A percentile compares a stretch with the other conserved stretches of the same genome.
Evolutionary conservation across 2,888 invertebrate genomes (phyloP).

Genomic region (Habroteleia sp.): DNA sequence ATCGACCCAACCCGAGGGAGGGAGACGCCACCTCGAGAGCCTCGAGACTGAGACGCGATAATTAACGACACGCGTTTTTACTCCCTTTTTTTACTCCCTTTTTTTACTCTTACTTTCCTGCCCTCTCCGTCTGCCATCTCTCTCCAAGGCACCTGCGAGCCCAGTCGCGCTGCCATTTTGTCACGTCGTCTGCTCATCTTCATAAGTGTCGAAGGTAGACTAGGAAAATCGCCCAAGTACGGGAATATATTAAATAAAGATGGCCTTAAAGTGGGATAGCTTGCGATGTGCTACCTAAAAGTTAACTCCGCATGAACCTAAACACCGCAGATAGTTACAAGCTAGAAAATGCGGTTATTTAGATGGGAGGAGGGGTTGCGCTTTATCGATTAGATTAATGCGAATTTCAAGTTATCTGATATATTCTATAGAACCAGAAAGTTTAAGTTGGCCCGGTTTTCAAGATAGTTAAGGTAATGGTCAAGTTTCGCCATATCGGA

Average conservation of each 20-base stretch:
- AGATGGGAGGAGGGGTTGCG: no score
- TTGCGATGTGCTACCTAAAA: no score
- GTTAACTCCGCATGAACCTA: no score
- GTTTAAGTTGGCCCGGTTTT: no score
- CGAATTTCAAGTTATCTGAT: no score
- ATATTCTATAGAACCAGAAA: no score
- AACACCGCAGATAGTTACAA: no score
- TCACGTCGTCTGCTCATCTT: slow-evolving; percentile 27
- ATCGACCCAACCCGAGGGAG: background rate
- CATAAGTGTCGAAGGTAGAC: slow-evolving; percentile 14
- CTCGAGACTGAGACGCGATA: slow-evolving; percentile 58
- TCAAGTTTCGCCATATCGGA: no score
- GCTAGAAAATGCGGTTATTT: no score
- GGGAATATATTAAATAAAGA: slow-evolving; percentile 1
- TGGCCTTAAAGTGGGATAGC: slow-evolving; percentile 5
- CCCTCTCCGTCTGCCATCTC: slow-evolving; percentile 1
- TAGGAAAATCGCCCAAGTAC: background rate
- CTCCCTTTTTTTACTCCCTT: slow-evolving; percentile 21
- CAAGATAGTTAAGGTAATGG: no score
- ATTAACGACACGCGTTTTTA: slow-evolving; percentile 56
- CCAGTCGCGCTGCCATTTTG: slow-evolving; percentile 30
- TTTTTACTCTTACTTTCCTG: slow-evolving; percentile 25
- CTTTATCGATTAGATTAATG: no score
- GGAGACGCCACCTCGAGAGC: slow-evolving; percentile 39
- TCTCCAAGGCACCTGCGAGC: no score